Evolutionary conservation across 2,797 vertebrate species (phyloP).

Genomic region (Setipinna tenuifilis): DNA sequence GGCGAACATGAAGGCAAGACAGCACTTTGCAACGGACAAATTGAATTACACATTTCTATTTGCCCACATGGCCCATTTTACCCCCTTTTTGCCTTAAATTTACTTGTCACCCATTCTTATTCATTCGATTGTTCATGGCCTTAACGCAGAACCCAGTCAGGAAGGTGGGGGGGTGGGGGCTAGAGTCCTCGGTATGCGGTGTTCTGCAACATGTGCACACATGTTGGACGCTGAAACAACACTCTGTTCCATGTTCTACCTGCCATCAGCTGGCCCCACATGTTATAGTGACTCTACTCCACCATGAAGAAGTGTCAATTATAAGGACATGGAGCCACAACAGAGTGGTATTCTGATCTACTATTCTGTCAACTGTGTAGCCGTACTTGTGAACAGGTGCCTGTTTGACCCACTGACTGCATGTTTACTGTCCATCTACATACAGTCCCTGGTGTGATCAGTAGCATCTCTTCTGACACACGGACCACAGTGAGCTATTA

Average conservation of each 20-base stretch:
- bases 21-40: slow-evolving; percentile 14
- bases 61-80: not conserved
- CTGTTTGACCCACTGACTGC: too few relatives aligned
- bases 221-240: not conserved
- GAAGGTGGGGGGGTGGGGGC: not conserved
- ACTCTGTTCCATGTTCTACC: not conserved
- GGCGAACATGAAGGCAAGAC: not conserved
- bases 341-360: not conserved
- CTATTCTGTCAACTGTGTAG: not conserved
- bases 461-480: not conserved
- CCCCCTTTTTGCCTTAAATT: not conserved
- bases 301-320: not conserved
- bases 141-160: not conserved
- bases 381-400: too few relatives aligned
- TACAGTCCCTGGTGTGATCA: not conserved
- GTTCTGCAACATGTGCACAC: not conserved
- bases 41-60: slow-evolving; percentile 1
- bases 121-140: not conserved
- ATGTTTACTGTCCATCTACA: not conserved
- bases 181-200: not conserved
- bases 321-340: not conserved
- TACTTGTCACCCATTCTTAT: not conserved
- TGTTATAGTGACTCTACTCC: too few relatives aligned
- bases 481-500: not conserved
- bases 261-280: not conserved